These are phyloP conservation scores for Glareola pratincola DNA, from an alignment of 2,113 vertebrate species.

Conservation along the genomic window DNA sequence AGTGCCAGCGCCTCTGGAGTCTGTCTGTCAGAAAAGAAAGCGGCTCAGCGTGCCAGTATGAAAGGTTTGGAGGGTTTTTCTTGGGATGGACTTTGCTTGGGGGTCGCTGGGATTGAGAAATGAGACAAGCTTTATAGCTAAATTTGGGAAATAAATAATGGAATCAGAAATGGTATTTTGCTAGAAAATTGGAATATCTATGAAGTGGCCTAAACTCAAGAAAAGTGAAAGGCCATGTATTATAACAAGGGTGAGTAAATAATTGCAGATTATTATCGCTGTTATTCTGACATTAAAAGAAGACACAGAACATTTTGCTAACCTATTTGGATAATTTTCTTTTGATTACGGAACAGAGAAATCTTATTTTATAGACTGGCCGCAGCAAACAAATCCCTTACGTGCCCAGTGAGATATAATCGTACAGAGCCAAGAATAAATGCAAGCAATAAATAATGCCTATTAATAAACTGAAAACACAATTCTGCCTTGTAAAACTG, in stretches of 20 bases:
- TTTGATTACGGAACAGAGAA: neutral
- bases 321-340: neutral
- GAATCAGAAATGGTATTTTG: neutral
- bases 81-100: neutral
- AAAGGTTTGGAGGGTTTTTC: neutral
- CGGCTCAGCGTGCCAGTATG: rapidly evolving
- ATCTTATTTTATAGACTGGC: neutral
- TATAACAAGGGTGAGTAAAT: neutral
- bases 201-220: neutral
- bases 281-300: neutral
- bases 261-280: neutral
- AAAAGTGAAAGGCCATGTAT: neutral
- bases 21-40: neutral
- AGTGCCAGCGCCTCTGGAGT: neutral
- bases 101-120: neutral
- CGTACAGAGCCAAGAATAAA: neutral
- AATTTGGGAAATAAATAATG: neutral
- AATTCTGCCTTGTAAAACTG: neutral
- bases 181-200: neutral
- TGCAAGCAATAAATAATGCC: neutral
- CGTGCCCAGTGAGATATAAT: neutral
- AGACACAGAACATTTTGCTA: neutral
- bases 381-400: neutral
- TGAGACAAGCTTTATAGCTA: neutral
- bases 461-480: neutral